Evolutionary conservation across 2,888 invertebrate genomes (phyloP), one percentile per base, ranked within the genome.

Genomic region (Acrobasis consociella): DNA sequence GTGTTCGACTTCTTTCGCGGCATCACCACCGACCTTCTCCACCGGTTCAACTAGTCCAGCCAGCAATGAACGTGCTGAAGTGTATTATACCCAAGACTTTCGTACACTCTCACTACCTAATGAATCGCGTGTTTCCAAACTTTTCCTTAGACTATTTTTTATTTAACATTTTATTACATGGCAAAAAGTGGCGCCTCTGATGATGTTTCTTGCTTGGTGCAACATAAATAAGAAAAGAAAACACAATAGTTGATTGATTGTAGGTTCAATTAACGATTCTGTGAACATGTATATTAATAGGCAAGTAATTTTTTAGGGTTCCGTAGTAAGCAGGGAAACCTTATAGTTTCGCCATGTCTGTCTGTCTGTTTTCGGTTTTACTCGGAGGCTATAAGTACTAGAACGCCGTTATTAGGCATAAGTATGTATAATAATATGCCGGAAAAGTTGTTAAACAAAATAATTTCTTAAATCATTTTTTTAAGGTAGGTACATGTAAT

Each of bases 1-100:
- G 81, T 91, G 72, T 82, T 91, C 59, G 88, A 86, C 68, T 90
- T 86, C 77, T 74, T 92, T 42, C 80, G 81, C 67, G 92, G 89
- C 69, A 79, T 91, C 79, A 91, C 90, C 60, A 86, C 87, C 52
- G 90, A 91, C 71, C 81, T 91, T 66, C 71, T 91, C 55, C 86
- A 91, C 59, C 83, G 86, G 69, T 90, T 92, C 69, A 70, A 85
- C 64, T 89, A 84, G 78, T 70, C 64, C 53, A 58, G 63, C 64
- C 61, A 61, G 46, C 62, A 56, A 60, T 64, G 58, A 51, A 63
- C 49, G 16, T 7, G n/a, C 37, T 38, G 37, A 42, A 49, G 42
- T 15, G 11, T 31, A n/a, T 49, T 52, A n/a, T 49, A 16, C n/a
- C 42, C 15, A 39, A 60, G 22, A 22, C 31, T 5, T 31, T 31